Conservation (phyloP, 2,888 invertebrate genomes). For the Drosophila merina region DNA sequence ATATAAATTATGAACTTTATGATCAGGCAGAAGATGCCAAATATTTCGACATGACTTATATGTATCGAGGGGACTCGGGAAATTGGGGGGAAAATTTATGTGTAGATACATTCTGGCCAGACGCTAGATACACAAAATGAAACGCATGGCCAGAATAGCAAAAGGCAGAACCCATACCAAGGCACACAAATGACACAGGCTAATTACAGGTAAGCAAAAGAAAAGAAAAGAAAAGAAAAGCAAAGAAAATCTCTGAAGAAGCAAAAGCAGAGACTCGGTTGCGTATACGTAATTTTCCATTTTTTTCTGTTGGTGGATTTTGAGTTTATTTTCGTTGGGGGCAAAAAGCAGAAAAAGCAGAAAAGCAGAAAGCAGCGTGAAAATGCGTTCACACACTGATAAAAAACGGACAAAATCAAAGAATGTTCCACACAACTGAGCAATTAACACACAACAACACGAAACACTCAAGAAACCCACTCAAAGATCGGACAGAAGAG, state of each 20-base stretch:
- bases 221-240: slow-evolving; percentile 33
- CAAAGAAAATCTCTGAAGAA: no score
- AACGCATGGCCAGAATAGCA: slow-evolving; percentile 15
- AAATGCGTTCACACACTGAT: slow-evolving; percentile 69
- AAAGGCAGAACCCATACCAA: slow-evolving; percentile 6
- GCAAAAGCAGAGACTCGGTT: slow-evolving; percentile 7
- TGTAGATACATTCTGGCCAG: slow-evolving; percentile 53
- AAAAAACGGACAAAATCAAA: slow-evolving; percentile 41
- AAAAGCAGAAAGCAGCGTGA: slow-evolving; percentile 56
- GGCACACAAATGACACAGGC: slow-evolving; percentile 63
- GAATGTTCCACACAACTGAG: slow-evolving; percentile 78
- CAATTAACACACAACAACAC: slow-evolving; percentile 81
- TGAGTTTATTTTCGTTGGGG: slow-evolving; percentile 68
- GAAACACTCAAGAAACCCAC: slow-evolving; percentile 52
- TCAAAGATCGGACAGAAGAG: slow-evolving; percentile 6
- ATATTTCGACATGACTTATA: slow-evolving; percentile 47
- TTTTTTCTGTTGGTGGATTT: slow-evolving; percentile 15
- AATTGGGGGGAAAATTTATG: slow-evolving; percentile 40
- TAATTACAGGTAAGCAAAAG: slow-evolving; percentile 80
- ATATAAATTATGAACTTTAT: slow-evolving; percentile 51
- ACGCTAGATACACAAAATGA: slow-evolving; percentile 48
- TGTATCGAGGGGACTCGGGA: slow-evolving; percentile 20
- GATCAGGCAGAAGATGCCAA: slow-evolving; percentile 42
- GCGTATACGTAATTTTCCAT: slow-evolving; percentile 8
- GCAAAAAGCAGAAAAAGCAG: slow-evolving; percentile 38